Evolutionary conservation across 2,797 vertebrate species (phyloP).

Genomic region (Hybognathus amarus): DNA sequence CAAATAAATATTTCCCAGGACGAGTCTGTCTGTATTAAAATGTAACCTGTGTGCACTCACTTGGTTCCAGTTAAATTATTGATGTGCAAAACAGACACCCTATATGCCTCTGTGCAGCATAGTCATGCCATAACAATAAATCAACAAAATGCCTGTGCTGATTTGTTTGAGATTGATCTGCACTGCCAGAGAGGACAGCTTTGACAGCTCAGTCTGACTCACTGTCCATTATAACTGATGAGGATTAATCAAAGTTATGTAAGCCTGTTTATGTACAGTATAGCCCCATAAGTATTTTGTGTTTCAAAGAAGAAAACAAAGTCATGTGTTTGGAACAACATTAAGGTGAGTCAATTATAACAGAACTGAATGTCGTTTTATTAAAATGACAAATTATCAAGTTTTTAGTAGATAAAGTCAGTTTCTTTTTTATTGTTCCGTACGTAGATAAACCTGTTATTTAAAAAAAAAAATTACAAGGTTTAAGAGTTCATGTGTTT

Average conservation of each 20-base stretch:
- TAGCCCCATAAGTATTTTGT: background rate
- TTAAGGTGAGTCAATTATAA: background rate
- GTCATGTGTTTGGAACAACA: background rate
- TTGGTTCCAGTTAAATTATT: conserved; percentile 29
- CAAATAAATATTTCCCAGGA: background rate
- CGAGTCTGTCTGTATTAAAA: background rate
- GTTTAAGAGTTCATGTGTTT: background rate
- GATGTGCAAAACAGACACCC: conserved; percentile 16
- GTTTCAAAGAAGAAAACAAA: background rate
- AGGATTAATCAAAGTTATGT: conserved; percentile 20
- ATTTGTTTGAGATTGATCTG: conserved; percentile 42
- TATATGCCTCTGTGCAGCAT: conserved; percentile 1
- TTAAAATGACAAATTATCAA: background rate
- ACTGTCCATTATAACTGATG: conserved; percentile 8
- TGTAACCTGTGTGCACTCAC: background rate
- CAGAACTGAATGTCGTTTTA: background rate
- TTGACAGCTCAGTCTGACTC: background rate
- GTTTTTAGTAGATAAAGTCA: background rate
- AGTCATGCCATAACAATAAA: conserved; percentile 43
- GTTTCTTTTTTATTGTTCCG: background rate
- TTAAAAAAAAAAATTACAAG: background rate
- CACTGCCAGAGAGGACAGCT: background rate
- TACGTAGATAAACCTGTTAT: background rate
- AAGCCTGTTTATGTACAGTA: background rate
- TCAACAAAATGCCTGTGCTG: conserved; percentile 8